phyloP scores from a whole-genome alignment of 2,888 invertebrate genomes.

The Latrodectus elegans region DNA sequence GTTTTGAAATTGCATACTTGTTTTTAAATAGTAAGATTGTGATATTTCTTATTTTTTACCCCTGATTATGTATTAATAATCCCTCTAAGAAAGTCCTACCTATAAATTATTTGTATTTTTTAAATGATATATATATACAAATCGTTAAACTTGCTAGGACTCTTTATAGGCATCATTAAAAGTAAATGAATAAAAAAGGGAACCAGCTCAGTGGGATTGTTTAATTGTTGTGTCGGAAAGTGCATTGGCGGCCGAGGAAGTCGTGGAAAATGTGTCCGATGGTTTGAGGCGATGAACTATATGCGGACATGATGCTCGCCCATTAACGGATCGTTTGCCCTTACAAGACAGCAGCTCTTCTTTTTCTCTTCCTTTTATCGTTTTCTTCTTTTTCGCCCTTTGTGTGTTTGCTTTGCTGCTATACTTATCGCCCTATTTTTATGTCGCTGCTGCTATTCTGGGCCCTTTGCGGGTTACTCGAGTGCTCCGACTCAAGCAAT shows the following conservation, averaged over 20 bases:
- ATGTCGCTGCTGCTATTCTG: conserved; percentile 4
- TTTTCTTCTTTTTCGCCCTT: conserved; percentile 46
- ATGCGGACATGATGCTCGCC: conserved; percentile 59
- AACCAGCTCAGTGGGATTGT: too few relatives aligned
- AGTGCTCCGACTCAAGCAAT: neutral
- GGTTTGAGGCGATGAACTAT: conserved; percentile 59
- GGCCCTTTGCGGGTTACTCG: neutral
- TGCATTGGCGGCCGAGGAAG: neutral
- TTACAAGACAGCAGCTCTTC: conserved; percentile 35
- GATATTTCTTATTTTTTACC: too few relatives aligned
- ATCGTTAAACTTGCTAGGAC: too few relatives aligned
- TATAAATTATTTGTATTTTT: too few relatives aligned
- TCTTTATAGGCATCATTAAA: too few relatives aligned
- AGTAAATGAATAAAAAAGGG: too few relatives aligned
- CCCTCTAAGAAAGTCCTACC: too few relatives aligned
- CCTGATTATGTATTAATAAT: too few relatives aligned
- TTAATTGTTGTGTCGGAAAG: too few relatives aligned
- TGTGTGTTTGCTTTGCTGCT: conserved; percentile 61
- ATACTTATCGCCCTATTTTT: conserved; percentile 57
- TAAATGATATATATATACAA: too few relatives aligned
- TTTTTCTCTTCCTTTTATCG: conserved; percentile 28
- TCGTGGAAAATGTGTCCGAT: conserved; percentile 56
- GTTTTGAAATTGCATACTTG: too few relatives aligned
- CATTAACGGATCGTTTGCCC: conserved; percentile 68
- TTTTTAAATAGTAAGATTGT: too few relatives aligned